Percentiles rank a stretch among this genome's conserved stretches.
These are phyloP conservation scores for Sitta europaea DNA, from an alignment of 2,113 vertebrate genomes.

Conservation along the genomic window DNA sequence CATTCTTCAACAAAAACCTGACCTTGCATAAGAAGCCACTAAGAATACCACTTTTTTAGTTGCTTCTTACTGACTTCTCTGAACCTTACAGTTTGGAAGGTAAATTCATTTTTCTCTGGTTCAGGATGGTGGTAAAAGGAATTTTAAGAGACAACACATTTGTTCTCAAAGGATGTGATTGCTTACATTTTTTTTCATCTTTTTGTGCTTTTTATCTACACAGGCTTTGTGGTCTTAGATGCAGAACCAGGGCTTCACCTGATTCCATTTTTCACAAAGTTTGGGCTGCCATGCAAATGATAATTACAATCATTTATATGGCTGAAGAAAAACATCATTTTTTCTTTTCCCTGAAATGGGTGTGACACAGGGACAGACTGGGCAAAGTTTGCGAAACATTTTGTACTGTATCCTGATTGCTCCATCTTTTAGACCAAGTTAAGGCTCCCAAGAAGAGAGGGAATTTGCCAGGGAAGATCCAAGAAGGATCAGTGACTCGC, in stretches of 20 bases:
- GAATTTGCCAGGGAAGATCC: neutral
- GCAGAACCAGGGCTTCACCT: neutral
- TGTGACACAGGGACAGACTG: neutral
- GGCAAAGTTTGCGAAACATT: neutral
- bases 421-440: neutral
- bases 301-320: neutral
- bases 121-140: neutral
- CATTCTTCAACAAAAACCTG: neutral
- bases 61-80: neutral
- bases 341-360: conserved; percentile 1
- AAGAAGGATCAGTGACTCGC: neutral
- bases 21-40: neutral
- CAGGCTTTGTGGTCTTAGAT: neutral
- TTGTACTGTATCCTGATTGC: conserved; percentile 24
- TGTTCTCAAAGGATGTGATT: neutral
- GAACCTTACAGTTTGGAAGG: neutral
- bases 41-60: neutral
- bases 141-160: neutral
- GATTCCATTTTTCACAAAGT: neutral
- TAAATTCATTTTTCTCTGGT: neutral
- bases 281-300: neutral
- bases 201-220: neutral
- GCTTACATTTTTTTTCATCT: neutral
- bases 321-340: conserved; percentile 1
- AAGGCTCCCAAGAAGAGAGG: neutral